Percentiles rank a stretch among this genome's conserved stretches.
Evolutionary conservation across 2,888 invertebrate species (phyloP).

Genomic region (Spilosoma lubricipeda): DNA sequence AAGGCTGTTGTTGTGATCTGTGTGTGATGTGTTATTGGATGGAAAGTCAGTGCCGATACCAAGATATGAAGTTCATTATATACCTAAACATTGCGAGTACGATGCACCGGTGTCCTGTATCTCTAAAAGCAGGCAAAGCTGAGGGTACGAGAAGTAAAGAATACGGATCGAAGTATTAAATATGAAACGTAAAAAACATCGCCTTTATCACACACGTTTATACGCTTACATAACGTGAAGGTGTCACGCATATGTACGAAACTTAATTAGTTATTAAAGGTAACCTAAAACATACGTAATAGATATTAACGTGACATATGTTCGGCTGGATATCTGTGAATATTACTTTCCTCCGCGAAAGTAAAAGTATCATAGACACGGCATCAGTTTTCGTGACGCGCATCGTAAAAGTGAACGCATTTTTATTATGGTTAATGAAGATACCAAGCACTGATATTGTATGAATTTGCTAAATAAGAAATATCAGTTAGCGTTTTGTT

Average conservation of each 20-base stretch:
- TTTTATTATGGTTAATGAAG: conserved; percentile 8
- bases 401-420: conserved; percentile 45
- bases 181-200: not conserved
- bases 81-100: too few relatives aligned
- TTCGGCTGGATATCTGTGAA: conserved; percentile 5
- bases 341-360: conserved; percentile 55
- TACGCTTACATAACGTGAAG: not conserved
- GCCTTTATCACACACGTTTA: not conserved
- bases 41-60: too few relatives aligned
- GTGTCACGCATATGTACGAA: not conserved
- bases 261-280: not conserved
- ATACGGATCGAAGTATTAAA: not conserved
- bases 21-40: too few relatives aligned
- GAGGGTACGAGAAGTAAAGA: not conserved
- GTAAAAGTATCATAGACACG: conserved; percentile 46
- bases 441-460: conserved; percentile 1
- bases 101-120: not conserved
- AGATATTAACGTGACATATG: conserved; percentile 16
- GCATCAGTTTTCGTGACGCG: conserved; percentile 31
- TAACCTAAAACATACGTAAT: not conserved
- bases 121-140: not conserved
- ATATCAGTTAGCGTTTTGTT: not conserved
- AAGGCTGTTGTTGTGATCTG: too few relatives aligned
- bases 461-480: not conserved
- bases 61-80: too few relatives aligned